phyloP scores from a whole-genome alignment of 30 jellyfish, hydroid and myxozoan species.

The Chironex yamaguchii region DNA sequence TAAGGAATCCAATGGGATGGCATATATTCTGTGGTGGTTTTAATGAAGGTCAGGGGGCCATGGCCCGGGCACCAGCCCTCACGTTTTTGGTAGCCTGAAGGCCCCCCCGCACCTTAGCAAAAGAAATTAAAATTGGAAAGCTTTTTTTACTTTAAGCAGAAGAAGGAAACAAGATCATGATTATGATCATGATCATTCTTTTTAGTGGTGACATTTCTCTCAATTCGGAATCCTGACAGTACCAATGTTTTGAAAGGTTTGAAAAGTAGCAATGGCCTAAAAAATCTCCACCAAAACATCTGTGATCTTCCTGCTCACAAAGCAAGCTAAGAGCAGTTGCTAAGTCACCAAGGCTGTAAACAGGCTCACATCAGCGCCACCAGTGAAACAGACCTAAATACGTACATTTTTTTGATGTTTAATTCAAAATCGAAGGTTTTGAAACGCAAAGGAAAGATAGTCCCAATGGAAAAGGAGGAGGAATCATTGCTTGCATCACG shows the following conservation, averaged over 20 bases:
- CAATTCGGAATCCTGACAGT: constrained; percentile 30
- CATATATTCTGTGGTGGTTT: too few relatives aligned
- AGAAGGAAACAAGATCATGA: too few relatives aligned
- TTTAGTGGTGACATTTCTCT: constrained; percentile 44
- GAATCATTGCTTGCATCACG: constrained; percentile 48
- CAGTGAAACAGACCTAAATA: constrained; percentile 47
- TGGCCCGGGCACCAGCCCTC: too few relatives aligned
- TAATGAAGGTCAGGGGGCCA: too few relatives aligned
- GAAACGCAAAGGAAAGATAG: constrained; percentile 52
- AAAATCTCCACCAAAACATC: constrained; percentile 48
- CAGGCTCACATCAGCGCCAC: constrained; percentile 8
- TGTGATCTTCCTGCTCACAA: constrained; percentile 59
- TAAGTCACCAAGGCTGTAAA: constrained; percentile 54
- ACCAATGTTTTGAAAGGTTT: constrained; percentile 42
- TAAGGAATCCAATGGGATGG: too few relatives aligned
- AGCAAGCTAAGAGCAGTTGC: constrained; percentile 58
- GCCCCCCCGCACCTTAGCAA: too few relatives aligned
- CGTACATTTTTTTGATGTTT: constrained; percentile 35
- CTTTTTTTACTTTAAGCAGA: too few relatives aligned
- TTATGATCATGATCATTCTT: background rate
- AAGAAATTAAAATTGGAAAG: too few relatives aligned
- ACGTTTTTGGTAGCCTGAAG: too few relatives aligned
- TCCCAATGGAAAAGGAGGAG: constrained; percentile 52
- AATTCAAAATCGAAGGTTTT: constrained; percentile 51
- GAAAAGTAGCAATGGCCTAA: constrained; percentile 52